Percentiles rank a stretch among this genome's conserved stretches.
Conservation (phyloP, 2,113 vertebrate species). For the Chascanopsetta lugubris region DNA sequence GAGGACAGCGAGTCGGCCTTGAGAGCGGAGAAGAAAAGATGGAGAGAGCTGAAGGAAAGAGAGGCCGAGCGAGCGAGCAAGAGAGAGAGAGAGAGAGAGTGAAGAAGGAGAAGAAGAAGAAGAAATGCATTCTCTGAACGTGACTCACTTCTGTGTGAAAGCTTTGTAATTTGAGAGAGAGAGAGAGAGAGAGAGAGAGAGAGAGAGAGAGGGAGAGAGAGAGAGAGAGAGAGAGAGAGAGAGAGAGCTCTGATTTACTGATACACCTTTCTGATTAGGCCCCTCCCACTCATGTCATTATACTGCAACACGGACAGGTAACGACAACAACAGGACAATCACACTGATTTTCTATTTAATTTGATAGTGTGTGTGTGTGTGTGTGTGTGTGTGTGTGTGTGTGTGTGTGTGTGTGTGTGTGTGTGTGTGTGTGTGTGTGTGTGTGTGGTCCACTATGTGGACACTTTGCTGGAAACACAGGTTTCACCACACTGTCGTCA, state of each 20-base stretch:
- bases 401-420: no score
- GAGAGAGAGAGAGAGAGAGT: constrained; percentile 42
- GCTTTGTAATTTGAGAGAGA: constrained; percentile 77
- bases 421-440: no score
- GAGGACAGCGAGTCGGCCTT: constrained; percentile 32
- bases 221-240: constrained; percentile 35
- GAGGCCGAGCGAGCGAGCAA: constrained; percentile 33
- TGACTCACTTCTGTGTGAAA: constrained; percentile 75
- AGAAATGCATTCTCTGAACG: constrained; percentile 64
- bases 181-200: constrained; percentile 28
- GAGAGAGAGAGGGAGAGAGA: constrained; percentile 12
- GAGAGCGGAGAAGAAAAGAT: constrained; percentile 31
- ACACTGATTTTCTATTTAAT: no score
- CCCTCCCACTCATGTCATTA: no score
- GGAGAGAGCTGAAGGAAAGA: constrained; percentile 35
- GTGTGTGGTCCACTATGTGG: background rate
- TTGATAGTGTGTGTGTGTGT: no score
- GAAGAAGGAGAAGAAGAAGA: constrained; percentile 42
- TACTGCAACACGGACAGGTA: constrained; percentile 4
- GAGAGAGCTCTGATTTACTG: constrained; percentile 13
- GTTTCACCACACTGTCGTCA: constrained; percentile 6
- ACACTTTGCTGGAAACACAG: background rate
- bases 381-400: no score
- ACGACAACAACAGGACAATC: background rate
- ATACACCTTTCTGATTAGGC: no score